Evolutionary conservation across 2,113 vertebrate genomes (phyloP).

Genomic region (Otocyon megalotis): DNA sequence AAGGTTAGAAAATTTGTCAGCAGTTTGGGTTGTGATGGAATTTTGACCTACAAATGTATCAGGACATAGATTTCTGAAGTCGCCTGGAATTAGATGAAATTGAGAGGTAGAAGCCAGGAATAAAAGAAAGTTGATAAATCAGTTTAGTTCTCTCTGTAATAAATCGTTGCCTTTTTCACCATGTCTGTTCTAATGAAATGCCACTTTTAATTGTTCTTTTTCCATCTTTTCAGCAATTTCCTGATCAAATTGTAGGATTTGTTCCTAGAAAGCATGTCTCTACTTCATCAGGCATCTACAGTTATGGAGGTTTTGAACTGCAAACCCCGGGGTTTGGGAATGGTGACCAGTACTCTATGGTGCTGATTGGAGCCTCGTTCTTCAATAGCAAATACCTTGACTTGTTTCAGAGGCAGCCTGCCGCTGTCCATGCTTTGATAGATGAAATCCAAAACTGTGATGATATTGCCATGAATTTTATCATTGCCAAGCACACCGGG

Average conservation of each 20-base stretch:
- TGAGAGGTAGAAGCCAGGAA: background rate
- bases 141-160: background rate
- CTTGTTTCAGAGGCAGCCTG: slow-evolving; percentile 93
- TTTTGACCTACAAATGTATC: slow-evolving; percentile 32
- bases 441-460: slow-evolving; percentile 97
- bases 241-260: slow-evolving; percentile 97
- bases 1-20: slow-evolving; percentile 22
- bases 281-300: slow-evolving; percentile 91
- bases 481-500: slow-evolving; percentile 88
- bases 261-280: slow-evolving; percentile 95
- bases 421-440: slow-evolving; percentile 89
- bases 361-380: slow-evolving; percentile 96
- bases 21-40: background rate
- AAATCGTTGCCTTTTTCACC: background rate
- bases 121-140: background rate
- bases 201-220: slow-evolving; percentile 45
- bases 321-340: slow-evolving; percentile 90
- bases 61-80: background rate
- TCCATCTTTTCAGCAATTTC: slow-evolving; percentile 92
- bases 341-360: slow-evolving; percentile 96
- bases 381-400: slow-evolving; percentile 92
- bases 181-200: background rate
- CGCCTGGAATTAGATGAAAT: background rate
- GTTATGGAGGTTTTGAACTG: slow-evolving; percentile 95
- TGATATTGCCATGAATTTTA: slow-evolving; percentile 96